phyloP scores from a whole-genome alignment of 2,888 invertebrate genomes.

The Epirrhoe alternata region DNA sequence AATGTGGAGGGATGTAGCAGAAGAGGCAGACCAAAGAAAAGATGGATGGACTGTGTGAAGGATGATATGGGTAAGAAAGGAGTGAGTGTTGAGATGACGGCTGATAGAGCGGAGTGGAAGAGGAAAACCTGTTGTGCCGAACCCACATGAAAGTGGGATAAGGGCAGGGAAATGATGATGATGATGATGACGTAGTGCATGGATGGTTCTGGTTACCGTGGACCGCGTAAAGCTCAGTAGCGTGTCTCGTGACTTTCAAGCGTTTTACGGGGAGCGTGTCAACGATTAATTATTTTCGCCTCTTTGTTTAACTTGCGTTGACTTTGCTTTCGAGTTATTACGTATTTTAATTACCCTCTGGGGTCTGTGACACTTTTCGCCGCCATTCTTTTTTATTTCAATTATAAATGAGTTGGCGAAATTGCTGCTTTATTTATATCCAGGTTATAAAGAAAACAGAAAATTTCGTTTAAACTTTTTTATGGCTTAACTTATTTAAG shows the following conservation, averaged over 20 bases:
- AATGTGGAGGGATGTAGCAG: too few species aligned
- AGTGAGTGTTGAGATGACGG: too few species aligned
- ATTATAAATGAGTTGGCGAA: slow-evolving; percentile 35
- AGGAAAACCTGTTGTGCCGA: too few species aligned
- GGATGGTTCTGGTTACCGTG: slow-evolving; percentile 37
- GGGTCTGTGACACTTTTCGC: slow-evolving; percentile 59
- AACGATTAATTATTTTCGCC: slow-evolving; percentile 74
- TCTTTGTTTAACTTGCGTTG: slow-evolving; percentile 77
- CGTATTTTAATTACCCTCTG: slow-evolving; percentile 75
- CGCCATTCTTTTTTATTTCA: slow-evolving; percentile 52
- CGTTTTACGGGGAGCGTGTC: slow-evolving; percentile 65
- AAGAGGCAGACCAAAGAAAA: too few species aligned
- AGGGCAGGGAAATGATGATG: too few species aligned
- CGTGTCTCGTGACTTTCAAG: slow-evolving; percentile 34
- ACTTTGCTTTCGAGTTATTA: slow-evolving; percentile 76
- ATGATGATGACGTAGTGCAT: neutral
- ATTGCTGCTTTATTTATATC: slow-evolving; percentile 36
- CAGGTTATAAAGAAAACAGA: slow-evolving; percentile 14
- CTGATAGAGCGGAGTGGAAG: too few species aligned
- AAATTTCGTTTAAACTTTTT: slow-evolving; percentile 4
- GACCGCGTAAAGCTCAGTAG: slow-evolving; percentile 53
- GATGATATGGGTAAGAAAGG: too few species aligned
- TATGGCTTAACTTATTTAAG: neutral
- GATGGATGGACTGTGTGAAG: too few species aligned
- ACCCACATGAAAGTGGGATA: too few species aligned